A percentile compares a stretch with the other conserved stretches of the same genome.
Conservation (phyloP, 2,113 vertebrate genomes). For the Hymenochirus boettgeri region DNA sequence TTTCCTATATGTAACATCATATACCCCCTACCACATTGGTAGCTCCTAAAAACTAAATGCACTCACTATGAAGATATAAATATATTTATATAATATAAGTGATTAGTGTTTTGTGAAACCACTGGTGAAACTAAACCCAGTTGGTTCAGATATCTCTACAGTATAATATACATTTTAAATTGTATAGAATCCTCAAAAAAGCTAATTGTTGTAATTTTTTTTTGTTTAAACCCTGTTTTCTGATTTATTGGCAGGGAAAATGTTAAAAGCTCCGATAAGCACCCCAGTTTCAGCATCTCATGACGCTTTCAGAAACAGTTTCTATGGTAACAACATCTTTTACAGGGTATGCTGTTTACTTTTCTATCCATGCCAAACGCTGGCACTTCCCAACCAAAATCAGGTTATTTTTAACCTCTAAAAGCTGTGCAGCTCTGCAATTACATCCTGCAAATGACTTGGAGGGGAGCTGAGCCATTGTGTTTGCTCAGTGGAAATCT, state of each 20-base stretch:
- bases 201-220: too few species aligned
- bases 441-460: slow-evolving; percentile 28
- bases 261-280: not conserved
- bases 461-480: slow-evolving; percentile 21
- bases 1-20: too few species aligned
- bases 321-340: slow-evolving; percentile 26
- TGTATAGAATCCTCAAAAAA: too few species aligned
- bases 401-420: slow-evolving; percentile 29
- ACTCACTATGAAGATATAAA: too few species aligned
- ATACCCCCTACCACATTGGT: too few species aligned
- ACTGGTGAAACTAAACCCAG: too few species aligned
- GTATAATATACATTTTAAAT: too few species aligned
- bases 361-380: not conserved
- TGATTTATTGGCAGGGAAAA: not conserved
- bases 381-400: slow-evolving; percentile 23
- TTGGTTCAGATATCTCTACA: too few species aligned
- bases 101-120: too few species aligned
- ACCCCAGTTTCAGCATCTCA: slow-evolving; percentile 7
- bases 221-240: too few species aligned
- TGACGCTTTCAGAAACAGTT: slow-evolving; percentile 18
- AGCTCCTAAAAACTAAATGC: too few species aligned
- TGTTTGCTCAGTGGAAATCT: slow-evolving; percentile 26
- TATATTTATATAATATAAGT: too few species aligned
- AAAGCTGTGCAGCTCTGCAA: slow-evolving; percentile 16
- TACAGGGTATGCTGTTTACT: slow-evolving; percentile 7